Evolutionary conservation across 2,797 vertebrate species (phyloP).

Genomic region (Cichlasoma orientale): DNA sequence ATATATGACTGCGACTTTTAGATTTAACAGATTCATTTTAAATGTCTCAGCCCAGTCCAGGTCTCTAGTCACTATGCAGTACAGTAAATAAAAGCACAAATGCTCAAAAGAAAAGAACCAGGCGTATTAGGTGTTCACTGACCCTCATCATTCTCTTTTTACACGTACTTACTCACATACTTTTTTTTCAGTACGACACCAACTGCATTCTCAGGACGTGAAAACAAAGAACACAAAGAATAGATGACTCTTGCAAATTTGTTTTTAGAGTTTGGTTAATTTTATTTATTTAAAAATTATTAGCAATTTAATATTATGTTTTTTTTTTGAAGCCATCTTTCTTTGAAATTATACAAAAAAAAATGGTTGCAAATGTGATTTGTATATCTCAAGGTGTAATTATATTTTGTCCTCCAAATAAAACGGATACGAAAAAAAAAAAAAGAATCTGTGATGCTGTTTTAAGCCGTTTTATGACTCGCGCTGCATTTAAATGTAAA

Average conservation of each 20-base stretch:
- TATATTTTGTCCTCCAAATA: constrained; percentile 84
- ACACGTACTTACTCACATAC: background rate
- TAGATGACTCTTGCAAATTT: constrained; percentile 60
- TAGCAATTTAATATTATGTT: constrained; percentile 74
- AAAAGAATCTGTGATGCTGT: background rate
- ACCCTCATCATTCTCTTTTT: constrained; percentile 34
- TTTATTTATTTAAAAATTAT: constrained; percentile 79
- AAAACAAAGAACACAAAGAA: constrained; percentile 65
- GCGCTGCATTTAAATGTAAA: background rate
- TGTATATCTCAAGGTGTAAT: constrained; percentile 81
- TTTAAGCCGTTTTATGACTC: constrained; percentile 15
- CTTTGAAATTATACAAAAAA: constrained; percentile 69
- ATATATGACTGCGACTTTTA: constrained; percentile 33
- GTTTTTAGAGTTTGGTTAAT: constrained; percentile 70
- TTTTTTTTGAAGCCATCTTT: constrained; percentile 60
- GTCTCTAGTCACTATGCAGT: constrained; percentile 76
- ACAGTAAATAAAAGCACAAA: constrained; percentile 72
- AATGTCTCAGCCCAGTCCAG: constrained; percentile 49
- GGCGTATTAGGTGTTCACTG: constrained; percentile 44
- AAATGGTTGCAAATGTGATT: constrained; percentile 76
- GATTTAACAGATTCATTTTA: constrained; percentile 53
- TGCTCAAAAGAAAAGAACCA: constrained; percentile 51
- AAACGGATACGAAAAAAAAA: constrained; percentile 63
- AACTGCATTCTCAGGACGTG: constrained; percentile 72
- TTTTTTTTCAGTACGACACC: constrained; percentile 52